Conservation (phyloP, 2,797 vertebrate species). For the Calcarius lapponicus region DNA sequence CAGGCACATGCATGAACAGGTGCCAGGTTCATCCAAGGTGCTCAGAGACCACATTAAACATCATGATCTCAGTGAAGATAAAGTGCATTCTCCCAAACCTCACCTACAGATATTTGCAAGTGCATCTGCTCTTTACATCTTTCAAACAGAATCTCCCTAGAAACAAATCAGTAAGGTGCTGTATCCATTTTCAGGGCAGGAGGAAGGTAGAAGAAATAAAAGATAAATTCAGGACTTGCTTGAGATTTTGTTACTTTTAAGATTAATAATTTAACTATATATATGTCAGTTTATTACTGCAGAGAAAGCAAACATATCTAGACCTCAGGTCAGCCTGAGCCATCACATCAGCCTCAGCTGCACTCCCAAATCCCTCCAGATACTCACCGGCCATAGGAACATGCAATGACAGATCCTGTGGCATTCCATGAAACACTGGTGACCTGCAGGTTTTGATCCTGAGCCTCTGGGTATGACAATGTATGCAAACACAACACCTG, state of each 20-base stretch:
- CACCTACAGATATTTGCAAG: background rate
- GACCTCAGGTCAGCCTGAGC: background rate
- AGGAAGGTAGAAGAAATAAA: background rate
- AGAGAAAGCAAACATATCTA: background rate
- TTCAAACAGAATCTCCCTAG: background rate
- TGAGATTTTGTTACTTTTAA: background rate
- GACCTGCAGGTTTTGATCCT: conserved; percentile 83
- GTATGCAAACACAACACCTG: conserved; percentile 86
- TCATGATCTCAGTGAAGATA: background rate
- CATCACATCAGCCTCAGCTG: background rate
- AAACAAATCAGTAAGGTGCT: background rate
- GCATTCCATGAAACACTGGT: conserved; percentile 89
- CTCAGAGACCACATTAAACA: background rate
- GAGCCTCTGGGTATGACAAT: conserved; percentile 80
- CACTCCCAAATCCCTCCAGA: background rate
- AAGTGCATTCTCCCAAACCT: background rate
- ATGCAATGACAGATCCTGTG: conserved; percentile 89
- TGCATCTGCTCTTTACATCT: background rate
- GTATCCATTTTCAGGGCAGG: background rate
- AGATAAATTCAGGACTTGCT: background rate
- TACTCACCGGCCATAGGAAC: conserved; percentile 90
- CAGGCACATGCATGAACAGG: accelerated
- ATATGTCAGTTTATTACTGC: background rate
- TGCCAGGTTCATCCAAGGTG: background rate
- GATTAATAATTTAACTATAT: background rate